Percentiles rank a stretch among this genome's conserved stretches.
Evolutionary conservation across 2,888 invertebrate genomes (phyloP).

Genomic region (Chrysomela aeneicollis): DNA sequence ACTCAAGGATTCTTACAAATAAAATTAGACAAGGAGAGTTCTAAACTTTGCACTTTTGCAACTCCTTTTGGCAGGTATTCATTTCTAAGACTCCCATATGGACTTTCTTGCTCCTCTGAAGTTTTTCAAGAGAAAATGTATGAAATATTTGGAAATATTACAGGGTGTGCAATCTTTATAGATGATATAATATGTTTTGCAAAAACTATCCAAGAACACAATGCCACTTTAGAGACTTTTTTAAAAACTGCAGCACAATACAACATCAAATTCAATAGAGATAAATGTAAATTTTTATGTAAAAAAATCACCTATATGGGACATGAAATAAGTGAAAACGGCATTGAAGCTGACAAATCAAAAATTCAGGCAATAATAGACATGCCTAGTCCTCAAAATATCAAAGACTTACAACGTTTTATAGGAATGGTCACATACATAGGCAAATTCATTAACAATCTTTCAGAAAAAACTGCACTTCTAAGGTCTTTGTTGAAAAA

Average conservation of each 20-base stretch:
- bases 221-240: too few relatives aligned
- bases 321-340: too few relatives aligned
- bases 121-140: constrained; percentile 29
- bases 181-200: constrained; percentile 35
- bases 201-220: constrained; percentile 9
- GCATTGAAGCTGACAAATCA: not conserved
- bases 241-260: too few relatives aligned
- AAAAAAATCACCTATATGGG: too few relatives aligned
- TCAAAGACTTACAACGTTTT: constrained; percentile 34
- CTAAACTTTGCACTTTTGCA: constrained; percentile 30
- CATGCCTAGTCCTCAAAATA: constrained; percentile 12
- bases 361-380: too few relatives aligned
- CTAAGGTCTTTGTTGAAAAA: constrained; percentile 42
- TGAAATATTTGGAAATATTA: constrained; percentile 35
- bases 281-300: too few relatives aligned
- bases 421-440: constrained; percentile 43
- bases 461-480: constrained; percentile 39
- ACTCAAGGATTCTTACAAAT: too few relatives aligned
- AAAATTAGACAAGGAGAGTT: constrained; percentile 29
- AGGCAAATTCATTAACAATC: constrained; percentile 43
- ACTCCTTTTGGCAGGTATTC: not conserved
- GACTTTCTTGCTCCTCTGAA: constrained; percentile 30
- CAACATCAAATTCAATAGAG: too few relatives aligned
- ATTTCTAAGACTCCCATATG: constrained; percentile 30
- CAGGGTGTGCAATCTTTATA: constrained; percentile 30